A percentile compares a stretch with the other conserved stretches of the same genome.
phyloP scores from a whole-genome alignment of 2,888 invertebrate species.

The Rugalucina vietnamica region DNA sequence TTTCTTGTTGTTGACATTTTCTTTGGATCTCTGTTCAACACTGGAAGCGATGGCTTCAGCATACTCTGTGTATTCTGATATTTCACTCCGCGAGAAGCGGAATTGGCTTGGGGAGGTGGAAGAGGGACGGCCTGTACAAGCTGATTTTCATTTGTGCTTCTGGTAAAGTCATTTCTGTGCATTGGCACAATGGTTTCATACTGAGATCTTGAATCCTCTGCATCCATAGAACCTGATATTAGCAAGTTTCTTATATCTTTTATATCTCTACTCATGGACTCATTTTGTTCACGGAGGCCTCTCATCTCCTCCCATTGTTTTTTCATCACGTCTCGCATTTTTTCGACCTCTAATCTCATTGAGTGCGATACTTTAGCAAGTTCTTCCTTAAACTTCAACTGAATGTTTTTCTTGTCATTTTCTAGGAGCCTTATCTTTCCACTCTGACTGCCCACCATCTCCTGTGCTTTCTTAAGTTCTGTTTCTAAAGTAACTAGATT shows the following conservation, averaged over 20 bases:
- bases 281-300: conserved; percentile 70
- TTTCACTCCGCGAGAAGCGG: conserved; percentile 49
- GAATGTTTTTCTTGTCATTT: conserved; percentile 67
- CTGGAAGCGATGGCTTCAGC: conserved; percentile 63
- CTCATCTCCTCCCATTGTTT: conserved; percentile 75
- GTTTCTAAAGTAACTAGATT: conserved; percentile 68
- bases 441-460: conserved; percentile 67
- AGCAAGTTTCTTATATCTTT: conserved; percentile 71
- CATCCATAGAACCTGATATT: conserved; percentile 55
- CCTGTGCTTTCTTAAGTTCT: conserved; percentile 69
- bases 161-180: neutral
- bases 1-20: conserved; percentile 39
- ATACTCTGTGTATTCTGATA: conserved; percentile 48
- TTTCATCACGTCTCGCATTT: conserved; percentile 74
- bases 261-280: conserved; percentile 69
- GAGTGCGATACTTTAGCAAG: conserved; percentile 67
- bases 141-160: conserved; percentile 14
- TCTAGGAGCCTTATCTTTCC: conserved; percentile 66
- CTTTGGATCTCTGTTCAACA: conserved; percentile 59
- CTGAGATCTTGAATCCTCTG: conserved; percentile 49
- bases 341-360: conserved; percentile 72
- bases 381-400: conserved; percentile 73
- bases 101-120: conserved; percentile 31
- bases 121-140: neutral
- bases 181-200: conserved; percentile 28